Conservation (phyloP, 2,888 invertebrate genomes). For the Rhimphoctona megacephalus region DNA sequence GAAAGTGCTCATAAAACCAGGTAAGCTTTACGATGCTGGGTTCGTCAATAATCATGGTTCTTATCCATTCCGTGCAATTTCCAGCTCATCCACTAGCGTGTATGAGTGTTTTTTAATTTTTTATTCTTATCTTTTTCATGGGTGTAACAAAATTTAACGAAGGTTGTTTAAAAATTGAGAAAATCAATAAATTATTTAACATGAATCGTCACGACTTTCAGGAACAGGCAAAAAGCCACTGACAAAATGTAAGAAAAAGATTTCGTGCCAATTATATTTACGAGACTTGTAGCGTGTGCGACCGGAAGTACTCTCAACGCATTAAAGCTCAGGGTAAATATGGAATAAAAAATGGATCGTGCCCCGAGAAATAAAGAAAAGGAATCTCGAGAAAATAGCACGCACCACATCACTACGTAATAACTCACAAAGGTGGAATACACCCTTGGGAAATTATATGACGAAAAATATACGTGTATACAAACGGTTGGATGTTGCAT, state of each 20-base stretch:
- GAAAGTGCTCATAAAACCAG: conserved; percentile 49
- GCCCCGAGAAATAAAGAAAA: conserved; percentile 1
- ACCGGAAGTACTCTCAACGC: conserved; percentile 15
- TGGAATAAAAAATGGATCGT: conserved; percentile 18
- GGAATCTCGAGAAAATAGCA: not conserved
- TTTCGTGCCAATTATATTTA: conserved; percentile 28
- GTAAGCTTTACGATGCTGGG: conserved; percentile 35
- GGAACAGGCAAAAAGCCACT: not conserved
- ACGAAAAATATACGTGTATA: conserved; percentile 19
- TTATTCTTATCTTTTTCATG: conserved; percentile 14
- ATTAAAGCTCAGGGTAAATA: conserved; percentile 37
- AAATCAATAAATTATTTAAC: not conserved
- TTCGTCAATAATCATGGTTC: conserved; percentile 44
- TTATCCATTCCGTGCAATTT: conserved; percentile 30
- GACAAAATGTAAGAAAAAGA: conserved; percentile 14
- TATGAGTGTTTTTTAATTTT: conserved; percentile 21
- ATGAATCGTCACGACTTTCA: not conserved
- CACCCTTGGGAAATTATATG: conserved; percentile 60
- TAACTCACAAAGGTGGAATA: conserved; percentile 47
- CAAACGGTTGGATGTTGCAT: conserved; percentile 11
- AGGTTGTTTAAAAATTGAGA: not conserved
- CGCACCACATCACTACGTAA: conserved; percentile 32
- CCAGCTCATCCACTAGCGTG: not conserved
- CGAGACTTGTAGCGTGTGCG: not conserved
- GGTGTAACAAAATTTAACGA: not conserved